Percentiles rank a stretch among this genome's conserved stretches.
phyloP scores from a whole-genome alignment of 2,888 invertebrate species.

The Pseudococcus viburni region DNA sequence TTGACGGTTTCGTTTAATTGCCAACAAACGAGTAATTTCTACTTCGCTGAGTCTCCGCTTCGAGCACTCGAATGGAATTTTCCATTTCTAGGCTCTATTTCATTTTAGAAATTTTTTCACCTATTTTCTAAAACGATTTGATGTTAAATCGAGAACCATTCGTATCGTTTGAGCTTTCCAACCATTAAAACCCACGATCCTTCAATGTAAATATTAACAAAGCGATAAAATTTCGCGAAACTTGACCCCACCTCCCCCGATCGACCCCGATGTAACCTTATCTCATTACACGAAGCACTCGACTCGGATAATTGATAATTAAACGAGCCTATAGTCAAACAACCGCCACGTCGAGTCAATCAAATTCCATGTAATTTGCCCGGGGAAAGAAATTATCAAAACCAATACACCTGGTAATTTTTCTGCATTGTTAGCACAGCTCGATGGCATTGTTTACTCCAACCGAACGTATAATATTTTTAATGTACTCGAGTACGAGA shows the following conservation, averaged over 20 bases:
- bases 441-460: not conserved
- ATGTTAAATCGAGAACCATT: not conserved
- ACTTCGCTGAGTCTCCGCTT: not conserved
- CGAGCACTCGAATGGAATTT: not conserved
- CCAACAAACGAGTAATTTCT: not conserved
- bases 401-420: not conserved
- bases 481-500: not conserved
- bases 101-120: too few species aligned
- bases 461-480: not conserved
- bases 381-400: not conserved
- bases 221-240: not conserved
- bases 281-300: not conserved
- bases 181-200: not conserved
- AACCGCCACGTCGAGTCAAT: not conserved
- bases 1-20: not conserved
- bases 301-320: not conserved
- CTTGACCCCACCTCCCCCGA: not conserved
- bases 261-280: not conserved
- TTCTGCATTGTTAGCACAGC: not conserved
- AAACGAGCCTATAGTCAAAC: not conserved
- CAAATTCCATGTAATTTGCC: not conserved
- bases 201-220: not conserved
- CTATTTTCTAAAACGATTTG: too few species aligned
- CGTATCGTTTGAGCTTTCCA: not conserved
- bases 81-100: not conserved